These are phyloP conservation scores for Cryptophagus acutangulus DNA, from an alignment of 2,888 invertebrate genomes.

Conservation along the genomic window DNA sequence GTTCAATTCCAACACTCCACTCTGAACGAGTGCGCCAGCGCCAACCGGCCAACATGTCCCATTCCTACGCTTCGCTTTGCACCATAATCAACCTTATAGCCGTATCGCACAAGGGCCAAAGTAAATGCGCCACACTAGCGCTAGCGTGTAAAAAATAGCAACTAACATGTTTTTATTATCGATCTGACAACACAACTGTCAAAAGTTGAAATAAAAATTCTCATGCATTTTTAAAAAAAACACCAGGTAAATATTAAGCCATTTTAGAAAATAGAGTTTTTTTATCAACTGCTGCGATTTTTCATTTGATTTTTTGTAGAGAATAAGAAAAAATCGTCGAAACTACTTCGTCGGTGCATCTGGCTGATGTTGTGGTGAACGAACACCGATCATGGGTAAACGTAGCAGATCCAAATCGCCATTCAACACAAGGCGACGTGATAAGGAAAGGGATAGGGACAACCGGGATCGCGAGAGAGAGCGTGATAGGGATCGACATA, in stretches of 20 bases:
- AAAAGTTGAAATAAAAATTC: conserved; percentile 27
- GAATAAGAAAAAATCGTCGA: conserved; percentile 6
- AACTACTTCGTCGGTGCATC: too few species aligned
- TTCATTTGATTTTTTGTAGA: conserved; percentile 11
- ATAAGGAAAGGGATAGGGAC: conserved; percentile 51
- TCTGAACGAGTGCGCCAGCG: not conserved
- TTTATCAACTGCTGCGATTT: conserved; percentile 18
- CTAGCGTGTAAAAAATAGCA: conserved; percentile 42
- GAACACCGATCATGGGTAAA: too few species aligned
- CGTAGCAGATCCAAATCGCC: conserved; percentile 51
- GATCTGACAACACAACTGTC: conserved; percentile 30
- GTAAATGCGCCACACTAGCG: conserved; percentile 37
- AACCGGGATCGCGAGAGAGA: conserved; percentile 50
- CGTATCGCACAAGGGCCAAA: conserved; percentile 18
- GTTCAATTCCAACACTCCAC: conserved; percentile 27
- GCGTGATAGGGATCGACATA: conserved; percentile 46
- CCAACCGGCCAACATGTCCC: conserved; percentile 10
- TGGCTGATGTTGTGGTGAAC: too few species aligned
- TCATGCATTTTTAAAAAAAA: conserved; percentile 11
- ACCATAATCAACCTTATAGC: conserved; percentile 22
- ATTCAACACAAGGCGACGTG: conserved; percentile 48
- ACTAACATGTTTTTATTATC: conserved; percentile 43
- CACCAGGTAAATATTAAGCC: too few species aligned
- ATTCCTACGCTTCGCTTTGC: too few species aligned
- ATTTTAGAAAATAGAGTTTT: conserved; percentile 20